Evolutionary conservation across 64 coral and sea anemone species (phyloP).

Genomic region (Stichodactyla helianthus): DNA sequence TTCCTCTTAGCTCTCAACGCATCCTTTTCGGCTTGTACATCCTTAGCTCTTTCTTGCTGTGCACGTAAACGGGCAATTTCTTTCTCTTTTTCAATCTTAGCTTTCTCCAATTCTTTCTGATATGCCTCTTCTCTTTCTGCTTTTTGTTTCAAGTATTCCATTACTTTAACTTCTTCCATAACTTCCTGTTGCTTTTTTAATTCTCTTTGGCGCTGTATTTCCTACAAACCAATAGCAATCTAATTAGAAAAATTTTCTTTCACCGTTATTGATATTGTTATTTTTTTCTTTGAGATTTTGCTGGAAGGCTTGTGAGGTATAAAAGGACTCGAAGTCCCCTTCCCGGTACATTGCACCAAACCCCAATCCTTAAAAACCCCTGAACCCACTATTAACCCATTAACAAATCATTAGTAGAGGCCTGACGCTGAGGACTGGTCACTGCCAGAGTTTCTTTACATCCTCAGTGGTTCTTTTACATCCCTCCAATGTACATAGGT

Average conservation of each 20-base stretch:
- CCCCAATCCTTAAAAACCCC: too few relatives aligned
- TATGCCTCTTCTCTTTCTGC: slow-evolving; percentile 90
- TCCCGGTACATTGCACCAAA: too few relatives aligned
- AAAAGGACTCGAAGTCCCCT: too few relatives aligned
- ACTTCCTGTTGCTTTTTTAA: slow-evolving; percentile 80
- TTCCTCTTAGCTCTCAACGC: slow-evolving; percentile 94
- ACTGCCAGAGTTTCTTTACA: too few relatives aligned
- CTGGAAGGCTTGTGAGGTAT: too few relatives aligned
- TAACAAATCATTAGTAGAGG: too few relatives aligned
- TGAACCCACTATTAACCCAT: too few relatives aligned
- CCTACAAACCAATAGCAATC: slow-evolving; percentile 32
- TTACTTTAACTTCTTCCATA: slow-evolving; percentile 90
- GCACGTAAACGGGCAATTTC: slow-evolving; percentile 94
- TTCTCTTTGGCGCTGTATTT: slow-evolving; percentile 74
- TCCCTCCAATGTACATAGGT: too few relatives aligned
- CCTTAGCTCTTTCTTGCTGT: slow-evolving; percentile 91
- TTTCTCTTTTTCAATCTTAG: slow-evolving; percentile 84
- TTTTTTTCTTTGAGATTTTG: too few relatives aligned
- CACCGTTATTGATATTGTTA: too few relatives aligned
- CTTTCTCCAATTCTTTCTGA: slow-evolving; percentile 77
- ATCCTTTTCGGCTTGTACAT: slow-evolving; percentile 97
- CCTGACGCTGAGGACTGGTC: too few relatives aligned
- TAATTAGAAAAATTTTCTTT: not conserved
- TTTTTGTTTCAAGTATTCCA: slow-evolving; percentile 97
- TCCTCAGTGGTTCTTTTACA: too few relatives aligned